Evolutionary conservation across 1,140 invertebrate genomes (phyloP).

Genomic region (Panulirus ornatus): DNA sequence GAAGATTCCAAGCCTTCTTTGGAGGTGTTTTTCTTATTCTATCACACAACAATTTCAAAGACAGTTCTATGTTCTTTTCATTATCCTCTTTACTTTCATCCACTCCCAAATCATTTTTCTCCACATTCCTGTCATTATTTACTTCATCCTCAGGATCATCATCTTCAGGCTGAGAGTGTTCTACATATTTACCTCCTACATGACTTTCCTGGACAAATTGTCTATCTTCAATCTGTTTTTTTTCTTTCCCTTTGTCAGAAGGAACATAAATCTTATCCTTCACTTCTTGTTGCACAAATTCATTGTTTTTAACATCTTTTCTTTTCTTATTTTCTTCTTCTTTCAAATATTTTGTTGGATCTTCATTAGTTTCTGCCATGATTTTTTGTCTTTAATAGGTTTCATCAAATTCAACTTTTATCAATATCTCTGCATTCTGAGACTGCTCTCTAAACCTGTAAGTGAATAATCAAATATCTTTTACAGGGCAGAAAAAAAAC

Average conservation of each 20-base stretch:
- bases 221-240: not conserved
- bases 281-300: too few relatives aligned
- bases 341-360: not conserved
- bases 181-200: not conserved
- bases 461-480: too few relatives aligned
- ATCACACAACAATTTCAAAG: too few relatives aligned
- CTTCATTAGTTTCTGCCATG: not conserved
- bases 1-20: not conserved
- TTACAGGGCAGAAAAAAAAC: too few relatives aligned
- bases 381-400: too few relatives aligned
- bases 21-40: not conserved
- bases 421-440: not conserved
- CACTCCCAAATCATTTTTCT: not conserved
- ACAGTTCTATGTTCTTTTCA: too few relatives aligned
- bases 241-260: not conserved
- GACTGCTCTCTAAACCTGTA: not conserved
- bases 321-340: not conserved
- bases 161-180: not conserved
- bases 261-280: too few relatives aligned
- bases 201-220: not conserved
- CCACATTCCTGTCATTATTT: not conserved
- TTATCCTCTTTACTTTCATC: not conserved
- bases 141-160: not conserved
- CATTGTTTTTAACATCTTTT: not conserved
- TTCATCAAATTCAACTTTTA: too few relatives aligned